Percentiles rank a stretch among this genome's conserved stretches.
These are phyloP conservation scores for Dascyllus trimaculatus DNA, from an alignment of 2,113 vertebrate species.

Conservation along the genomic window DNA sequence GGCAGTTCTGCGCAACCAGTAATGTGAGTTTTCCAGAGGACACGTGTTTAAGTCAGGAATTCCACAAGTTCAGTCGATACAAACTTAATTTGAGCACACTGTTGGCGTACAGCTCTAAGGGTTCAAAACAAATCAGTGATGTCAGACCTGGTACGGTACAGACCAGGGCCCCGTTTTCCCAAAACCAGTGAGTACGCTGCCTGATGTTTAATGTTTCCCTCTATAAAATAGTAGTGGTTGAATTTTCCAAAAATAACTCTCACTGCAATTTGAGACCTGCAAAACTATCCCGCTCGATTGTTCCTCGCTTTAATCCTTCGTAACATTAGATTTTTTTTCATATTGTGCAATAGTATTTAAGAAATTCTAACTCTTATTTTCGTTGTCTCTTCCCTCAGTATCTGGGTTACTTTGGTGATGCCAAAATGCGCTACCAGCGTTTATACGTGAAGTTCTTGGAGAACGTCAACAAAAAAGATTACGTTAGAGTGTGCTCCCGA, in stretches of 20 bases:
- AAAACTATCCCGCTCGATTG: background rate
- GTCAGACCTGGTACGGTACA: too few species aligned
- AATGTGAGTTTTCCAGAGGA: conserved; percentile 84
- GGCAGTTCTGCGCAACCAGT: conserved; percentile 92
- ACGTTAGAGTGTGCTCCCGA: conserved; percentile 89
- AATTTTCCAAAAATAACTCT: too few species aligned
- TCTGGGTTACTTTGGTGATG: conserved; percentile 92
- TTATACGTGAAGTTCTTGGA: conserved; percentile 93
- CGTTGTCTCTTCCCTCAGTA: conserved; percentile 79
- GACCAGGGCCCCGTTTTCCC: too few species aligned
- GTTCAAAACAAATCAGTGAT: too few species aligned
- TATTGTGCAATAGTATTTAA: too few species aligned
- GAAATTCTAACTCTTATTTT: background rate
- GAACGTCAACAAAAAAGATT: conserved; percentile 93
- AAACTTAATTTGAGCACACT: background rate
- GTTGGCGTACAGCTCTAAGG: too few species aligned
- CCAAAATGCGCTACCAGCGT: conserved; percentile 92
- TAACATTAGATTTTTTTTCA: background rate
- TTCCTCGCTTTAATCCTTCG: background rate
- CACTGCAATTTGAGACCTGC: too few species aligned
- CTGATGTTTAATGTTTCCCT: too few species aligned
- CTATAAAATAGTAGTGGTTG: too few species aligned
- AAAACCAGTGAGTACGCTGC: too few species aligned
- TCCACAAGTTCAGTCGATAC: background rate
- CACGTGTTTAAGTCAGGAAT: background rate